phyloP scores from a whole-genome alignment of 2,113 vertebrate genomes.

The Ameiurus melas region DNA sequence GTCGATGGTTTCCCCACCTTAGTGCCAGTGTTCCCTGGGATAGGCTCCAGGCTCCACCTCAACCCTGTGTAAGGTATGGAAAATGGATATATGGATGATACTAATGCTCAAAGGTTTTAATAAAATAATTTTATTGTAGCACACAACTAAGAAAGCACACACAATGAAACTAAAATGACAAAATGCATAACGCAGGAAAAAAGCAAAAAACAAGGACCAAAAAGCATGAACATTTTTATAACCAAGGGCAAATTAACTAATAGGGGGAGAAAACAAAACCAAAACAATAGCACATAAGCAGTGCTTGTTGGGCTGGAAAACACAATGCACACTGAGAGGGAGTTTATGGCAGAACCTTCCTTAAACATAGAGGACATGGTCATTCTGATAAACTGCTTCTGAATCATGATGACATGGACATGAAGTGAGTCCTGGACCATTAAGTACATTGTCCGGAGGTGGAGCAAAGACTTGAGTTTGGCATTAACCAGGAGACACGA shows the following conservation, averaged over 20 bases:
- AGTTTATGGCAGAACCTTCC: not conserved
- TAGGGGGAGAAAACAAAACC: not conserved
- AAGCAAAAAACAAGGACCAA: not conserved
- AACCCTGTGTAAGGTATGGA: too few relatives aligned
- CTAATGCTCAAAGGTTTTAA: not conserved
- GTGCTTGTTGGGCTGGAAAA: not conserved
- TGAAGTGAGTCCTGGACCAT: not conserved
- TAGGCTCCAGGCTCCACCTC: too few relatives aligned
- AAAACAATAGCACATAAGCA: not conserved
- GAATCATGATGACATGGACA: not conserved
- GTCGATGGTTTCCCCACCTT: too few relatives aligned
- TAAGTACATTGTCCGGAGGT: not conserved
- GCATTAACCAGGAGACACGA: too few relatives aligned
- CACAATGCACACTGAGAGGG: not conserved
- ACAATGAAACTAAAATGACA: not conserved
- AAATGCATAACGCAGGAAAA: not conserved
- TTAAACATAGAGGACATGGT: not conserved
- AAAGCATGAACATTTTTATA: not conserved
- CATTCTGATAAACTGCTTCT: not conserved
- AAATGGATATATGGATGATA: too few relatives aligned
- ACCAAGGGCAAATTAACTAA: not conserved
- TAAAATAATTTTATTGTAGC: not conserved
- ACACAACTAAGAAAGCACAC: not conserved
- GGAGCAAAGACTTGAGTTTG: not conserved
- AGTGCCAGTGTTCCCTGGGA: too few relatives aligned